phyloP scores from a whole-genome alignment of 2,888 invertebrate genomes.

The Orthosia cruda region DNA sequence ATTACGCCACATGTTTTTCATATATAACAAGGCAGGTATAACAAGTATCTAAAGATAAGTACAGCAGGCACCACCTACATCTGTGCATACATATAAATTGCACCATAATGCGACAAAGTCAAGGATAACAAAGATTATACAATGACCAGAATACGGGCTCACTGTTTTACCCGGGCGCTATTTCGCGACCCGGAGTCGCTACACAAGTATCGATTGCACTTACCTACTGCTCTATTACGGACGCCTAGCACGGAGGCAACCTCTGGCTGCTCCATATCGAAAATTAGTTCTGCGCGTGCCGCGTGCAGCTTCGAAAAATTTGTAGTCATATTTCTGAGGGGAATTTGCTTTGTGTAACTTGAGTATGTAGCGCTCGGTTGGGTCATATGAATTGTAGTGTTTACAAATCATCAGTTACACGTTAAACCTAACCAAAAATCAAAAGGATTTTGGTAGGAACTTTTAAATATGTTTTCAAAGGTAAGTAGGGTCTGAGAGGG shows the following conservation, averaged over 20 bases:
- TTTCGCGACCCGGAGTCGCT: slow-evolving; percentile 57
- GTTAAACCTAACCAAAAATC: background rate
- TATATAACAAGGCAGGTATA: too few relatives aligned
- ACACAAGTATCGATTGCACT: slow-evolving; percentile 76
- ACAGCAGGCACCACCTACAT: background rate
- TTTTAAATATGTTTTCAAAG: background rate
- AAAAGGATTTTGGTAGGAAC: background rate
- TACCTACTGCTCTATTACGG: slow-evolving; percentile 92
- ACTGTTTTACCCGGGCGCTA: slow-evolving; percentile 43
- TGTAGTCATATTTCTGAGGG: slow-evolving; percentile 16
- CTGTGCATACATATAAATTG: background rate
- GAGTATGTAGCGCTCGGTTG: background rate
- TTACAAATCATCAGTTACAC: background rate
- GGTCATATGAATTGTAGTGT: background rate
- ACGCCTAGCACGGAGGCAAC: slow-evolving; percentile 95
- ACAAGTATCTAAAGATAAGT: background rate
- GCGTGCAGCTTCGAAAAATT: slow-evolving; percentile 88
- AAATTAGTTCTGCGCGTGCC: slow-evolving; percentile 92
- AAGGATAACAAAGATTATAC: slow-evolving; percentile 29
- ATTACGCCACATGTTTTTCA: too few relatives aligned
- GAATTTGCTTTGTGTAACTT: slow-evolving; percentile 30
- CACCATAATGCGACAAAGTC: slow-evolving; percentile 5
- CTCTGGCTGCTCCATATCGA: slow-evolving; percentile 95
- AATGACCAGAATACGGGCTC: slow-evolving; percentile 28
- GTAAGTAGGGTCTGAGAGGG: too few relatives aligned